Conservation (phyloP, 2,888 invertebrate species). For the Lutraria lutraria region DNA sequence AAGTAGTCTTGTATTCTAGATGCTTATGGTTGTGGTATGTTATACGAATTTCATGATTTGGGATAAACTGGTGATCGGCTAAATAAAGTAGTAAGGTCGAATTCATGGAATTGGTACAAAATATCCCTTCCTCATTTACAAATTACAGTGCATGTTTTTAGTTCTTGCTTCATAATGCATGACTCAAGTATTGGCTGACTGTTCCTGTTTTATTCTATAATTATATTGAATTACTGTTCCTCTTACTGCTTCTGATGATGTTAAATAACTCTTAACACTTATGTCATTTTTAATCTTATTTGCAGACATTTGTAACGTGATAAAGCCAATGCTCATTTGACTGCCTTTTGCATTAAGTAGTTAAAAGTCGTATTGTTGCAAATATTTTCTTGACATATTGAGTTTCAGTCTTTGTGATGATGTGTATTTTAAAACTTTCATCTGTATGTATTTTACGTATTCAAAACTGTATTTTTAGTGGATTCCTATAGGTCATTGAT, state of each 20-base stretch:
- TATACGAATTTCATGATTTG: constrained; percentile 3
- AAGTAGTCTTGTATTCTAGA: constrained; percentile 55
- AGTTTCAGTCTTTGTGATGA: too few relatives aligned
- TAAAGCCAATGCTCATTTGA: too few relatives aligned
- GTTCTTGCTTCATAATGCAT: constrained; percentile 5
- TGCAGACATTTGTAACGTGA: too few relatives aligned
- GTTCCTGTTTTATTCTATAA: constrained; percentile 14
- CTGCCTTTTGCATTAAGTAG: too few relatives aligned
- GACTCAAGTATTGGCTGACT: neutral
- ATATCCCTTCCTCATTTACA: neutral
- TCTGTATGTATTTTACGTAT: too few relatives aligned
- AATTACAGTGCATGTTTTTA: neutral
- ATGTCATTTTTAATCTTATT: too few relatives aligned
- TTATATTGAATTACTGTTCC: neutral
- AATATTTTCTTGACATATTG: too few relatives aligned
- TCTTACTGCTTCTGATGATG: neutral
- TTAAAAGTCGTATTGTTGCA: too few relatives aligned
- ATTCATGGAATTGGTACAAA: neutral
- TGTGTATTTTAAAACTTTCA: too few relatives aligned
- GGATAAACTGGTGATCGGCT: constrained; percentile 33
- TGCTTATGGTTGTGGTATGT: constrained; percentile 25
- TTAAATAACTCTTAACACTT: too few relatives aligned
- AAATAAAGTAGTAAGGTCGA: neutral
- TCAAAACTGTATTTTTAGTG: too few relatives aligned
- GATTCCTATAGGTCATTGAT: too few relatives aligned